Conservation (phyloP, 37 sponge, comb jelly and placozoan species). For the Beroe ovata region DNA sequence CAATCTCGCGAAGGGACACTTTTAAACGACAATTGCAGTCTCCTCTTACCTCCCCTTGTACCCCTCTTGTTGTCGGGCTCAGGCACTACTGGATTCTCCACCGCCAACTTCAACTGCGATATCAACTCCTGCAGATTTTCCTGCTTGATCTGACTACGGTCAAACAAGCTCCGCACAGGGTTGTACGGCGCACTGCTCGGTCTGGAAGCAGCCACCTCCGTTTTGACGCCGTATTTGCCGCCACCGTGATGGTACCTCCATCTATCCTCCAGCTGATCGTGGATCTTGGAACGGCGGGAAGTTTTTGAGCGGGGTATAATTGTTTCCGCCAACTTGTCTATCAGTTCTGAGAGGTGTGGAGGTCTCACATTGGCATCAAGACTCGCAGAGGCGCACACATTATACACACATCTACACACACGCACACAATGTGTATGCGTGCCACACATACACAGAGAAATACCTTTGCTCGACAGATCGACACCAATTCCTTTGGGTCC, state of each 20-base stretch:
- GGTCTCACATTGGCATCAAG: too few relatives aligned
- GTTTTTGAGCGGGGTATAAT: not conserved
- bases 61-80: not conserved
- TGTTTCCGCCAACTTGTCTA: slow-evolving; percentile 18
- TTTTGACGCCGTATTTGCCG: not conserved
- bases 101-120: not conserved
- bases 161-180: slow-evolving; percentile 17
- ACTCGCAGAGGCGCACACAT: too few relatives aligned
- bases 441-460: too few relatives aligned
- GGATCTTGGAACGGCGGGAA: not conserved
- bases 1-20: too few relatives aligned
- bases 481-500: slow-evolving; percentile 48
- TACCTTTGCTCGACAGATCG: slow-evolving; percentile 48
- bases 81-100: not conserved
- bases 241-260: slow-evolving; percentile 51
- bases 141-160: not conserved
- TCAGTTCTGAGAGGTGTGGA: not conserved
- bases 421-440: too few relatives aligned
- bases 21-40: not conserved
- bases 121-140: slow-evolving; percentile 18
- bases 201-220: not conserved
- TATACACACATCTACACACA: too few relatives aligned
- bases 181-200: slow-evolving; percentile 11
- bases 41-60: not conserved
- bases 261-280: not conserved